Evolutionary conservation across 2,888 invertebrate genomes (phyloP), one percentile per base, ranked within the genome.

Genomic region (Dryomyza anilis): DNA sequence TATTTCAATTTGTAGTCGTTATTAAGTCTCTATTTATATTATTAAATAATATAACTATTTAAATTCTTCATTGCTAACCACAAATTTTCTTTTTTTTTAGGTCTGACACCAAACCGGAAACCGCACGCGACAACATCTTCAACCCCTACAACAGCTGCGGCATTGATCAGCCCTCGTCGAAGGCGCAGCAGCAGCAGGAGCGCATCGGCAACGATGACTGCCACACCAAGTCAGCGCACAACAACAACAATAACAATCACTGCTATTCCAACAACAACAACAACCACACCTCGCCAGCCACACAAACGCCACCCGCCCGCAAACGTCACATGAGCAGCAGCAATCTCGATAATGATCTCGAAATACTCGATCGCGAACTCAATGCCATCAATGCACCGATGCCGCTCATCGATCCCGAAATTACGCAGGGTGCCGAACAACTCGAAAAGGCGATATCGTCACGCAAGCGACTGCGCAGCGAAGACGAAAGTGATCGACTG

Each of bases 401-500:
- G 83, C 83, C 83, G 39, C 76, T 84, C 2, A 79, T 82, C 64
- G 84, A 84, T 75, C 84, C 82, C 10, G 84, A 84, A 71, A 83
- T 84, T 16, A 82, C 83, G 1, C 82, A 84, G 70, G 83, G 84
- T 39, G 83, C 82, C 65, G 83, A 83, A 66, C 83, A 83, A 66
- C 70, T 83, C 56, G 83, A 83, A 67, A 80, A 78, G 67, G 83
- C 83, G 3, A 73, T 82, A 2, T 80, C 82, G n/a, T 80, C 83
- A 16, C 74, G 83, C n/a, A 83, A 83, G 67, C 80, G 84, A 1
- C 69, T 77, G 69, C 81, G 87, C 45, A 86, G 85, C 73, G 88
- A 88, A 70, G 88, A 88, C 58, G 85, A 87, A 72, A 89, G 89
- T 72, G 89, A 89, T 75, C 86, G 88, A 61, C 86, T 89, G 76